Base-by-base conservation (phyloP, 2,797 vertebrate genomes). In the Valencia hispanica region DNA sequence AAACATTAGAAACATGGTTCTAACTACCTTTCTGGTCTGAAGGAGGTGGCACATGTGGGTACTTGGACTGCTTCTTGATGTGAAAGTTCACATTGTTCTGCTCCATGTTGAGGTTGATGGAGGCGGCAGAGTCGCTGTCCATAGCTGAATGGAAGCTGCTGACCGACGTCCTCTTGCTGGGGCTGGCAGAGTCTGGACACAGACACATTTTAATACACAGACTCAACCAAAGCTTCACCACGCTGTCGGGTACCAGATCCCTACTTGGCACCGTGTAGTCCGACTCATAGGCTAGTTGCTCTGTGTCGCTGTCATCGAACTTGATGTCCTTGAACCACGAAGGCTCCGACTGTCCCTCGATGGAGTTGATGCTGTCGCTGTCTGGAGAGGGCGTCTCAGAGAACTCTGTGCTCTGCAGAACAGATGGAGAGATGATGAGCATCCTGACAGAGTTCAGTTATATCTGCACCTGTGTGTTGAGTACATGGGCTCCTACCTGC, bases 291-390 rank as follows among this genome's bases (percentile, higher is more conserved):
- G 95, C 96, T 18, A 97, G 96, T 90, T 99, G 98, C 78, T 99
- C 98, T 0, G 96, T 96, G 94, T 99, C 98, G 34, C 98, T 99
- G 92, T 99, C 98, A 77, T 99, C 98, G 93, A 99, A 99, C 91
- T 99, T 99, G 82, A 99, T 99, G 94, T 99, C 97, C 92, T 99
- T 99, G 91, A 99, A 99, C 98, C 98, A 99, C 1, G 98, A 99
- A 0, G 98, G 98, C 86, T 99, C 98, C 0, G 98, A 99, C 69
- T 99, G 97, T 32, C 98, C 98, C 88, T 99, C 98, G 72, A 99
- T 92, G 0, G 98, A 99, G 89, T 98, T 99, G 78, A 99, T 96
- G 0, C 98, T 99, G 86, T 99, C 97, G 0, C 97, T 99, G 92
- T 99, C 98, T 36, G 98, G 98, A 89, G 98, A 99, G 3, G 98